phyloP scores from a whole-genome alignment of 2,113 vertebrate genomes.

The Phainopepla nitens region DNA sequence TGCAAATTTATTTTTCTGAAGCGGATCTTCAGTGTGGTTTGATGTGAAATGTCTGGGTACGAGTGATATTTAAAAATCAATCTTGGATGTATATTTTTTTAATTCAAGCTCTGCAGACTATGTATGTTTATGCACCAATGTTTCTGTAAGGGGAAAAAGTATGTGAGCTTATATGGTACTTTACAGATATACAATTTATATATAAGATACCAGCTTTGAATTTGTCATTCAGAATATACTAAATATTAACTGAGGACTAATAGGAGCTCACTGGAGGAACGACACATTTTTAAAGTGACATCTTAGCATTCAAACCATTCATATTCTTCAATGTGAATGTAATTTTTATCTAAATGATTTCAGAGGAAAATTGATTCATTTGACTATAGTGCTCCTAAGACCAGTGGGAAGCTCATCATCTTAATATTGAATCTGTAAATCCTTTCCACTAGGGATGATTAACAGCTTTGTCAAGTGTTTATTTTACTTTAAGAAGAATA shows the following conservation, averaged over 20 bases:
- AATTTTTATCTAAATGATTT: conserved; percentile 78
- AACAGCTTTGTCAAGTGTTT: conserved; percentile 80
- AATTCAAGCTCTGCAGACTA: not conserved
- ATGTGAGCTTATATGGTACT: not conserved
- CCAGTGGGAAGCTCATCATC: conserved; percentile 76
- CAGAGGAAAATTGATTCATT: conserved; percentile 75
- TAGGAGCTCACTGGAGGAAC: conserved; percentile 41
- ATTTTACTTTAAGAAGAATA: conserved; percentile 82
- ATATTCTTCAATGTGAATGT: conserved; percentile 68
- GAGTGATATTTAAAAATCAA: conserved; percentile 13
- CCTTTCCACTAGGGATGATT: conserved; percentile 79
- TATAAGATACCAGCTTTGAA: not conserved
- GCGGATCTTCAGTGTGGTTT: not conserved
- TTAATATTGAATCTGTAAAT: conserved; percentile 80
- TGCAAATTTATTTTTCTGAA: conserved; percentile 36
- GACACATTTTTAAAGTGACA: conserved; percentile 66
- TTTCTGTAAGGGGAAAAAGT: not conserved
- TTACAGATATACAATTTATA: not conserved
- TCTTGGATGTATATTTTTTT: not conserved
- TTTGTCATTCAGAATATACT: conserved; percentile 50
- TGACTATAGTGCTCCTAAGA: conserved; percentile 76
- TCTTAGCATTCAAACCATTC: conserved; percentile 72
- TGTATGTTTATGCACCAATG: not conserved
- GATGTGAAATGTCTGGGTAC: not conserved
- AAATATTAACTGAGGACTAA: conserved; percentile 64